Percentiles rank a stretch among this genome's conserved stretches.
Conservation (phyloP, 2,797 vertebrate genomes). For the Hoplostethus atlanticus region DNA sequence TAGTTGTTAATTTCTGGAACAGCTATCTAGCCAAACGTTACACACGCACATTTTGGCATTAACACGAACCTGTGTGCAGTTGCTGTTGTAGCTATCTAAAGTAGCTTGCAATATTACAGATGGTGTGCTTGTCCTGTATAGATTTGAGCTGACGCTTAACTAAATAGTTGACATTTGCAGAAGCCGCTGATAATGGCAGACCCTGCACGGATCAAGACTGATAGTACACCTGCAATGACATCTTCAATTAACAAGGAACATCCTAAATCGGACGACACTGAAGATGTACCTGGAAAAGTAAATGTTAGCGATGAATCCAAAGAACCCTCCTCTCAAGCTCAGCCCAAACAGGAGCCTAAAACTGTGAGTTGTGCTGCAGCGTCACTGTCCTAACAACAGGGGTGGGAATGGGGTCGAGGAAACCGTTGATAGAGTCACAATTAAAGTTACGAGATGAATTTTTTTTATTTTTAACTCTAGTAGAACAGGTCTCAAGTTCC, state of each 20-base stretch:
- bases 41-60: too few species aligned
- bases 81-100: too few species aligned
- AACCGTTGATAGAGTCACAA: background rate
- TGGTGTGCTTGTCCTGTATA: too few species aligned
- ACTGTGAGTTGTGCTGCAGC: constrained; percentile 50
- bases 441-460: background rate
- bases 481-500: background rate
- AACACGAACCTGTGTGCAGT: too few species aligned
- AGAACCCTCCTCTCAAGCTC: constrained; percentile 54
- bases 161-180: background rate
- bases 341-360: constrained; percentile 58
- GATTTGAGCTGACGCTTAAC: background rate
- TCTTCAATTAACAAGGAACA: constrained; percentile 42
- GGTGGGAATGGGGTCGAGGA: background rate
- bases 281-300: constrained; percentile 25
- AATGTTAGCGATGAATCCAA: constrained; percentile 57
- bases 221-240: constrained; percentile 19
- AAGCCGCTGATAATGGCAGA: constrained; percentile 82
- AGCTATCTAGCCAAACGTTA: background rate
- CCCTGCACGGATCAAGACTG: constrained; percentile 81
- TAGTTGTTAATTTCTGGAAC: too few species aligned
- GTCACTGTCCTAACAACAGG: background rate
- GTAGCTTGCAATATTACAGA: too few species aligned
- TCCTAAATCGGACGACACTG: constrained; percentile 36
- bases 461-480: background rate